These are phyloP conservation scores for Saguinus midas DNA, from an alignment of 2,113 vertebrate genomes.

Conservation along the genomic window DNA sequence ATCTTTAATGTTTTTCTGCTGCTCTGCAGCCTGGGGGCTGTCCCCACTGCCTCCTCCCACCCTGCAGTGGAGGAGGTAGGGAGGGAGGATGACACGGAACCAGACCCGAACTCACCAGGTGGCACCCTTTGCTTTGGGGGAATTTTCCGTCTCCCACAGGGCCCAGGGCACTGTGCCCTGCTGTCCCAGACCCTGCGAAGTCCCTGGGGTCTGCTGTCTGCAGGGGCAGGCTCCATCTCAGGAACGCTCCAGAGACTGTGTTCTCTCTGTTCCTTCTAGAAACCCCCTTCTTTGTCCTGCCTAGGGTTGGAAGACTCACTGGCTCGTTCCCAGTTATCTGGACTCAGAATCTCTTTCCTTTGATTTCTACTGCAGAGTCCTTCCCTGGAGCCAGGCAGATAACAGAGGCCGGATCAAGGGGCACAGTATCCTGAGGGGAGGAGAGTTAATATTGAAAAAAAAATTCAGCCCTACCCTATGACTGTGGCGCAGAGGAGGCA, in stretches of 20 bases:
- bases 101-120: accelerated
- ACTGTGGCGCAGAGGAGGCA: accelerated
- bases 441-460: neutral
- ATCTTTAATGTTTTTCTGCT: neutral
- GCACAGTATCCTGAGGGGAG: accelerated
- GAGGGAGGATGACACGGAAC: accelerated
- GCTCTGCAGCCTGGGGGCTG: too few relatives aligned
- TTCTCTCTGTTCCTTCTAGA: neutral
- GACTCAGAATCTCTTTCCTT: neutral
- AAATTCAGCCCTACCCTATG: accelerated
- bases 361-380: neutral
- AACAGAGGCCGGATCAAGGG: accelerated
- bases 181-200: neutral
- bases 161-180: too few relatives aligned
- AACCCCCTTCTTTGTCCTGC: neutral
- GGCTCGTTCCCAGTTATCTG: too few relatives aligned
- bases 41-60: neutral
- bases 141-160: neutral
- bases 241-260: neutral
- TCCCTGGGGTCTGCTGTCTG: neutral
- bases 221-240: accelerated
- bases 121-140: neutral
- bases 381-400: too few relatives aligned
- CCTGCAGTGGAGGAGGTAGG: accelerated
- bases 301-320: neutral